Percentiles rank a stretch among this genome's conserved stretches.
Conservation (phyloP, 2,888 invertebrate species). For the Peribatodes rhomboidaria region DNA sequence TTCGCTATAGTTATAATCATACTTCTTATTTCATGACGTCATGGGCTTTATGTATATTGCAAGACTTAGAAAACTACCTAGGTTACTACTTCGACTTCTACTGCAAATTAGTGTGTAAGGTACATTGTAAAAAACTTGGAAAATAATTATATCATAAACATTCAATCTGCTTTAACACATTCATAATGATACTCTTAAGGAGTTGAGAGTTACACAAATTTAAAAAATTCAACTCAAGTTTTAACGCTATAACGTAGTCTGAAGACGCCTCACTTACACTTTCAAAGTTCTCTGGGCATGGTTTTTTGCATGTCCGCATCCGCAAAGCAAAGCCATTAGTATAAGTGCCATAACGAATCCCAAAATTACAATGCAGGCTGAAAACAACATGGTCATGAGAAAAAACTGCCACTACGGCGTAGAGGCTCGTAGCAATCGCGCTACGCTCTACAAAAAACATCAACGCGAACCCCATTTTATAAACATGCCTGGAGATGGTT, state of each 20-base stretch:
- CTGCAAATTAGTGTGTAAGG: no score
- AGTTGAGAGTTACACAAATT: no score
- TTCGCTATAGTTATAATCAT: background rate
- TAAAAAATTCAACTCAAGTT: no score
- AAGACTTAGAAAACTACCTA: no score
- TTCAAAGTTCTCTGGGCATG: constrained; percentile 76
- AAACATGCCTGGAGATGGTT: constrained; percentile 5
- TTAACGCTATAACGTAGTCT: background rate
- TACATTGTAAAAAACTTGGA: no score
- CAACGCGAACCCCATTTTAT: constrained; percentile 26
- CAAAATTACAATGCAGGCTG: constrained; percentile 74
- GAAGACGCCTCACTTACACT: constrained; percentile 66
- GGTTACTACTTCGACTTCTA: no score
- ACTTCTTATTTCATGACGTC: no score
- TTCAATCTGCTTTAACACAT: no score
- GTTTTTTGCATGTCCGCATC: constrained; percentile 75
- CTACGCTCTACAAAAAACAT: constrained; percentile 41
- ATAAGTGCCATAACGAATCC: constrained; percentile 78
- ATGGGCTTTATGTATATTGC: no score
- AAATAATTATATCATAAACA: no score
- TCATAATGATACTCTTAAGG: no score
- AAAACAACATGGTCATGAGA: constrained; percentile 49
- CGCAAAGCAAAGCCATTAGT: constrained; percentile 81
- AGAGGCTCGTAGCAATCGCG: constrained; percentile 35
- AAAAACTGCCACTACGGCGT: constrained; percentile 35